These are phyloP conservation scores for Nymphalis io DNA, from an alignment of 1,140 invertebrate genomes.

Conservation along the genomic window DNA sequence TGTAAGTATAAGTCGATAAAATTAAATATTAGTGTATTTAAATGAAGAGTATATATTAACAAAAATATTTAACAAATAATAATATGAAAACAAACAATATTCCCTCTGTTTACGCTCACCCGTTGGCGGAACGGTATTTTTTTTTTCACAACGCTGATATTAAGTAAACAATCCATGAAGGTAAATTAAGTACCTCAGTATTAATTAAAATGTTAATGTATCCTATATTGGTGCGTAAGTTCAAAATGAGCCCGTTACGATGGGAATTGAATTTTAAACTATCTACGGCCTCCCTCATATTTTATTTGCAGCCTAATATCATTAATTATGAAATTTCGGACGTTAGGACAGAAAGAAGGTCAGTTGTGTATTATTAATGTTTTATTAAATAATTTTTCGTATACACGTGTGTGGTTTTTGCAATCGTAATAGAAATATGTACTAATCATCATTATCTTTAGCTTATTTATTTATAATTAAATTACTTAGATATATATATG, in stretches of 20 bases:
- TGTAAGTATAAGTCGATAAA: no score
- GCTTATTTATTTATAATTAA: no score
- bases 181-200: slow-evolving; percentile 10
- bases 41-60: no score
- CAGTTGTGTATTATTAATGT: not conserved
- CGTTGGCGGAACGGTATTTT: not conserved
- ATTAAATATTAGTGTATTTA: no score
- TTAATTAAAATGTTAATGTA: slow-evolving; percentile 60
- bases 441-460: no score
- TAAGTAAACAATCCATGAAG: slow-evolving; percentile 33
- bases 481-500: no score
- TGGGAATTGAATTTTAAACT: slow-evolving; percentile 36
- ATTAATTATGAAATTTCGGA: slow-evolving; percentile 4
- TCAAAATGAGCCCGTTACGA: slow-evolving; percentile 32
- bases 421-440: no score
- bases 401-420: no score
- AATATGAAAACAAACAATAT: not conserved
- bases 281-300: slow-evolving; percentile 9
- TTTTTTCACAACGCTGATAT: not conserved
- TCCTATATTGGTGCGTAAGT: slow-evolving; percentile 27
- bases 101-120: not conserved
- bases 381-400: not conserved
- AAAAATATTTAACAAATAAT: not conserved
- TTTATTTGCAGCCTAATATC: slow-evolving; percentile 5
- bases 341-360: not conserved